Conservation (phyloP, 2,888 invertebrate species). For the Eretmocerus hayati region DNA sequence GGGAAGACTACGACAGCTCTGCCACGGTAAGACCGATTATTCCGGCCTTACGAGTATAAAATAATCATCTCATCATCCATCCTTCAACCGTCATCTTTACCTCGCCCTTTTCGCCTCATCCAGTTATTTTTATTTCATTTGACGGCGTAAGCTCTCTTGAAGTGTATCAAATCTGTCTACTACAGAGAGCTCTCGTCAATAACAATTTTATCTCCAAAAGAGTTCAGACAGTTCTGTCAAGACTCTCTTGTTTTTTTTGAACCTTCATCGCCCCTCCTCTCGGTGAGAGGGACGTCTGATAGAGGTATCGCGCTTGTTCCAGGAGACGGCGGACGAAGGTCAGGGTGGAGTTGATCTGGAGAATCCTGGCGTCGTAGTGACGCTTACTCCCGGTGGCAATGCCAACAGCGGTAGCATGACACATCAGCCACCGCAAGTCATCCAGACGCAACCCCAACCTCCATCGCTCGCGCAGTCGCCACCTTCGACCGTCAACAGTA, state of each 20-base stretch:
- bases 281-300: conserved; percentile 44
- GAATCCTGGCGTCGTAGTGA: conserved; percentile 34
- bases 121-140: neutral
- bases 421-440: conserved; percentile 30
- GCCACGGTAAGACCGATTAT: conserved; percentile 48
- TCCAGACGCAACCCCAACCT: conserved; percentile 25
- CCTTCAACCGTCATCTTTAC: neutral
- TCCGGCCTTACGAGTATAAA: conserved; percentile 7
- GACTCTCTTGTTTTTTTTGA: conserved; percentile 12
- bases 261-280: conserved; percentile 25
- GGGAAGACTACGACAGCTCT: conserved; percentile 54
- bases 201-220: too few species aligned
- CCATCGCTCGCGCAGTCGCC: conserved; percentile 41
- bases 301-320: conserved; percentile 40
- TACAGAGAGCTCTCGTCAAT: too few species aligned
- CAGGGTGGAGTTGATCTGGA: conserved; percentile 50
- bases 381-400: conserved; percentile 22
- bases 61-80: neutral
- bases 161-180: too few species aligned
- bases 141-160: too few species aligned
- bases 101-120: neutral
- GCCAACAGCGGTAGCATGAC: conserved; percentile 12
- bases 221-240: too few species aligned
- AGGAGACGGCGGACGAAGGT: conserved; percentile 82
- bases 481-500: conserved; percentile 41